Evolutionary conservation across 1,140 invertebrate genomes (phyloP), one percentile per base, ranked within the genome.

Genomic region (Globodera ellingtonae): DNA sequence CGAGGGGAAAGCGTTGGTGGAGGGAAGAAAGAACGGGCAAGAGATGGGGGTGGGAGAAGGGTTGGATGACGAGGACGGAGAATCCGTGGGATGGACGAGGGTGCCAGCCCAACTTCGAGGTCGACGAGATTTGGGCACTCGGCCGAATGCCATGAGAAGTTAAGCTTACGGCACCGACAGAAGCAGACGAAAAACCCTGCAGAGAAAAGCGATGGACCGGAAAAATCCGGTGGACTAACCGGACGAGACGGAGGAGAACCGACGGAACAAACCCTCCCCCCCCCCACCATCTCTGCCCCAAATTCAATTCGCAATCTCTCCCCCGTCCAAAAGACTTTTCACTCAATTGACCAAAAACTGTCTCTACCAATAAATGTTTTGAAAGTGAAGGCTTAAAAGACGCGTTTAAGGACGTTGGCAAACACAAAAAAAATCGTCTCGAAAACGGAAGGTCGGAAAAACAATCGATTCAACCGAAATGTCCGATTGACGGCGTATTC

Each of bases 231-330:
- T 10, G 52, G 52, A 52, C 52, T 52, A 15, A 52, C 8, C 13
- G 15, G 15, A 52, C 15, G 52, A 52, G 52, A 44, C 15, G 50
- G 21, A n/a, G 50, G 21, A n/a, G 4, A 72, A 72, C 48, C 18
- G 74, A 21, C 50, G 67, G 50, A 75, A 35, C 15, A 0, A 73
- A 4, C 9, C 0, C 50, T 44, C 69, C 69, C 46, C 44, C 69
- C 18, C 6, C 73, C 73, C 52, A n/a, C 52, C 52, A 5, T 65
- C 15, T 59, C 21, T 75, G 50, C 73, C 56, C 73, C 66, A 56
- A 44, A 50, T 24, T 73, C 44, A 73, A 48, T 73, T 52, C 72
- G 59, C 50, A 35, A 35, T 5, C 72, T 10, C 13, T 15, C 13
- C 50, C 13, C 4, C 9, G 24, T 72, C 4, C 44, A 56, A n/a